Evolutionary conservation across 2,797 vertebrate genomes (phyloP).

Genomic region (Pangasius macronema): DNA sequence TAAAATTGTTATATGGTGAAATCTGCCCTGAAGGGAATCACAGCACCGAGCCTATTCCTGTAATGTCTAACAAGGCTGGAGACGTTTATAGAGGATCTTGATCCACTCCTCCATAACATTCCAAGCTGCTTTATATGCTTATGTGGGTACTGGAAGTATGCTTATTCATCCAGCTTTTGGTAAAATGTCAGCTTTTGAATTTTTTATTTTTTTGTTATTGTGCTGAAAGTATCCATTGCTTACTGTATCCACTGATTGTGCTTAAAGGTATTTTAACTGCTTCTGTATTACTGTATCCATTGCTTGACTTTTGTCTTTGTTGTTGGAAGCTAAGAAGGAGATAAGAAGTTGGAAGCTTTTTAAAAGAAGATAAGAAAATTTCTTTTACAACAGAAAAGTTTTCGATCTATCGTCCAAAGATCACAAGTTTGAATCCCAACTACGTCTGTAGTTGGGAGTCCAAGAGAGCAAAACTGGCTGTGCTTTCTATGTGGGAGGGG

Average conservation of each 20-base stretch:
- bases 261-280: background rate
- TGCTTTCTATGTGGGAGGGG: too few species aligned
- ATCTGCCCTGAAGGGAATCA: background rate
- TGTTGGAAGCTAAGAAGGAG: background rate
- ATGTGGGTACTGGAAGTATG: too few species aligned
- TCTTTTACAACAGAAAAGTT: background rate
- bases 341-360: too few species aligned
- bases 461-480: too few species aligned
- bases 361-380: background rate
- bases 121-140: background rate
- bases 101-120: background rate
- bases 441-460: background rate
- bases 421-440: background rate
- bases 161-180: too few species aligned
- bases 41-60: background rate
- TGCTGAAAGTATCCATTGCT: background rate
- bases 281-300: background rate
- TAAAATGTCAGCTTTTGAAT: too few species aligned
- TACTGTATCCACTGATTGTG: background rate
- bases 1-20: background rate
- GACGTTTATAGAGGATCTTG: too few species aligned
- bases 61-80: too few species aligned
- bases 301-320: background rate
- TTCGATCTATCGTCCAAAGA: background rate
- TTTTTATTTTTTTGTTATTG: background rate